phyloP scores from a whole-genome alignment of 1,140 invertebrate species.

The Hylaeus anthracinus region DNA sequence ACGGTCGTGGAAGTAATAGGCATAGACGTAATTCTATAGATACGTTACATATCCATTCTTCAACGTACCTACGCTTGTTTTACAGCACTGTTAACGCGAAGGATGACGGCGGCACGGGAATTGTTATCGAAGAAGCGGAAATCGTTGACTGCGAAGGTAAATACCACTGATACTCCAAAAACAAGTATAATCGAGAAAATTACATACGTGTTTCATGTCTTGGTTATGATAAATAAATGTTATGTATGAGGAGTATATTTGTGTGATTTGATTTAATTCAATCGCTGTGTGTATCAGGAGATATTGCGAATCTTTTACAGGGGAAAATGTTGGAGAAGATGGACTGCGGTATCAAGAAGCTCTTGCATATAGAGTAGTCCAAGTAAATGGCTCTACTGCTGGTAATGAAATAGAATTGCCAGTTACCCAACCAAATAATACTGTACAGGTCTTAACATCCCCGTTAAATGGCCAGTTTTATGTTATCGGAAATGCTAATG shows the following conservation, averaged over 20 bases:
- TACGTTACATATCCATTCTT: slow-evolving; percentile 44
- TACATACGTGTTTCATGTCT: too few species aligned
- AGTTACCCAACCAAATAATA: slow-evolving; percentile 72
- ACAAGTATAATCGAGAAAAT: background rate
- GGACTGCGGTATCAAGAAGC: slow-evolving; percentile 77
- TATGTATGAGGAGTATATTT: too few species aligned
- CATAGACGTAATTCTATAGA: slow-evolving; percentile 47
- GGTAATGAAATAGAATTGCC: slow-evolving; percentile 77
- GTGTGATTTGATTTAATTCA: background rate
- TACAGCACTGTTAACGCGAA: slow-evolving; percentile 68
- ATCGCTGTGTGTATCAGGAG: background rate
- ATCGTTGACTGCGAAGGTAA: slow-evolving; percentile 80
- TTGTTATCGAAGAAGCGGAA: slow-evolving; percentile 79
- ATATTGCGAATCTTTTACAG: slow-evolving; percentile 43
- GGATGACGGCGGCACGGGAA: slow-evolving; percentile 71
- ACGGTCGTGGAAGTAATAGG: slow-evolving; percentile 62
- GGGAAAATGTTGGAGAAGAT: slow-evolving; percentile 74
- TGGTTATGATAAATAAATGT: too few species aligned
- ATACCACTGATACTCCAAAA: slow-evolving; percentile 3
- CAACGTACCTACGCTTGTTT: slow-evolving; percentile 51
- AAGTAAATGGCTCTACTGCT: slow-evolving; percentile 75
- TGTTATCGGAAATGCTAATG: slow-evolving; percentile 82
- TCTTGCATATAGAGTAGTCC: slow-evolving; percentile 77
- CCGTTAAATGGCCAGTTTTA: slow-evolving; percentile 82
- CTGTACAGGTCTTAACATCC: slow-evolving; percentile 78